Percentiles rank a stretch among this genome's conserved stretches.
Conservation (phyloP, 2,797 vertebrate genomes). For the Chanos chanos region DNA sequence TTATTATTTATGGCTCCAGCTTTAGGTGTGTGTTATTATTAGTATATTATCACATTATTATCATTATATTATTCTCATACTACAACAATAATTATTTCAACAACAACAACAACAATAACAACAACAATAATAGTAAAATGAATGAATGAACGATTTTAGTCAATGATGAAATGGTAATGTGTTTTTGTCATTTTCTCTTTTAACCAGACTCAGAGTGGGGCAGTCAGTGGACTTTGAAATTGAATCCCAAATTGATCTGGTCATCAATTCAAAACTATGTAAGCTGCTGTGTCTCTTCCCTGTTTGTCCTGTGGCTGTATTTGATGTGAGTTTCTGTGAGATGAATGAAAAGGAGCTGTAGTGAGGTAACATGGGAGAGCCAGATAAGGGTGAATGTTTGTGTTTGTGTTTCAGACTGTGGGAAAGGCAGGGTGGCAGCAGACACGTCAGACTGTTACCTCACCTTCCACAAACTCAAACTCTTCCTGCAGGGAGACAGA, state of each 20-base stretch:
- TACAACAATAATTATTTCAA: too few relatives aligned
- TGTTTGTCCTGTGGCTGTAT: neutral
- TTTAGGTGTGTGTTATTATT: too few relatives aligned
- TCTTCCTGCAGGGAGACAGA: constrained; percentile 79
- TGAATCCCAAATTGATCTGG: constrained; percentile 77
- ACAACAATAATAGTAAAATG: neutral
- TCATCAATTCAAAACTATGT: constrained; percentile 77
- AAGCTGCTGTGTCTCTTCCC: constrained; percentile 42
- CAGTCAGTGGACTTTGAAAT: constrained; percentile 82
- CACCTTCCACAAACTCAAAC: constrained; percentile 75
- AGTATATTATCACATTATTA: too few relatives aligned
- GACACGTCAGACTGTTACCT: constrained; percentile 78
- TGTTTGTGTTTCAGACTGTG: constrained; percentile 65
- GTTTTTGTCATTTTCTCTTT: constrained; percentile 14
- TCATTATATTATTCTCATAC: too few relatives aligned
- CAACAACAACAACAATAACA: too few relatives aligned
- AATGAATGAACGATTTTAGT: too few relatives aligned
- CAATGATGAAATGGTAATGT: too few relatives aligned
- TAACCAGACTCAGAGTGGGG: constrained; percentile 63
- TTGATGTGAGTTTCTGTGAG: neutral
- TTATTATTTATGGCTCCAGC: too few relatives aligned
- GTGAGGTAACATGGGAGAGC: neutral
- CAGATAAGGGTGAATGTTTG: neutral
- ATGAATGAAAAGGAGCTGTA: neutral
- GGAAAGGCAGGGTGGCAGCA: constrained; percentile 66